phyloP scores from a whole-genome alignment of 1,140 invertebrate species.

The Zaprionus ghesquierei region DNA sequence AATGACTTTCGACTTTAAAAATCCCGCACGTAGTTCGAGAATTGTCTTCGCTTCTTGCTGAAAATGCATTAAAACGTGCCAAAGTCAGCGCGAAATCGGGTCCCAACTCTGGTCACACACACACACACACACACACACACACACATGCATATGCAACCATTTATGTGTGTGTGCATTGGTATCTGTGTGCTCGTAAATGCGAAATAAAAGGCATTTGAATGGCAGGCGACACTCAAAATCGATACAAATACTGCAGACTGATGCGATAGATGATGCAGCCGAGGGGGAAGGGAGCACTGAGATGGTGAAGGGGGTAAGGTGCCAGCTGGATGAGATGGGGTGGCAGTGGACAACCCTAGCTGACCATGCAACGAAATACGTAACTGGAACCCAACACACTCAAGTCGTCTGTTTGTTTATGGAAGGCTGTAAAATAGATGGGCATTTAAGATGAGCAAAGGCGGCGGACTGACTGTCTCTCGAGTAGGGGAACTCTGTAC shows the following conservation, averaged over 20 bases:
- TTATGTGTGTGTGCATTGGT: background rate
- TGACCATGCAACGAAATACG: constrained; percentile 25
- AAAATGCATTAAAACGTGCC: constrained; percentile 70
- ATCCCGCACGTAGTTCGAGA: background rate
- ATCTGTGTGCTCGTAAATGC: constrained; percentile 58
- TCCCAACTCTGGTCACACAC: background rate
- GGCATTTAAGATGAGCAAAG: constrained; percentile 68
- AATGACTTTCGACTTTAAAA: background rate
- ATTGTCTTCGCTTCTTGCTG: constrained; percentile 10
- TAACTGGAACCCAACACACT: constrained; percentile 5
- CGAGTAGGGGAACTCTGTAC: background rate
- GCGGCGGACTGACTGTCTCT: constrained; percentile 8
- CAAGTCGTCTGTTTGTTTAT: constrained; percentile 54
- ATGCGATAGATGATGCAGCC: background rate
- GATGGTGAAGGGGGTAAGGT: background rate
- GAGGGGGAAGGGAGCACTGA: background rate
- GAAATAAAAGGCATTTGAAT: constrained; percentile 78
- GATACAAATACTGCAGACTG: constrained; percentile 51
- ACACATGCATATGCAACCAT: background rate
- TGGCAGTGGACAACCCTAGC: background rate
- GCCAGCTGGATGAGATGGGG: background rate
- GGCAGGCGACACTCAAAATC: constrained; percentile 80
- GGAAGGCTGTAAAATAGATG: constrained; percentile 70
- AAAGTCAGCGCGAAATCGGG: constrained; percentile 43
- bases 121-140: too few relatives aligned